These are phyloP conservation scores for Epiblema foenella DNA, from an alignment of 2,888 invertebrate genomes.

Conservation along the genomic window DNA sequence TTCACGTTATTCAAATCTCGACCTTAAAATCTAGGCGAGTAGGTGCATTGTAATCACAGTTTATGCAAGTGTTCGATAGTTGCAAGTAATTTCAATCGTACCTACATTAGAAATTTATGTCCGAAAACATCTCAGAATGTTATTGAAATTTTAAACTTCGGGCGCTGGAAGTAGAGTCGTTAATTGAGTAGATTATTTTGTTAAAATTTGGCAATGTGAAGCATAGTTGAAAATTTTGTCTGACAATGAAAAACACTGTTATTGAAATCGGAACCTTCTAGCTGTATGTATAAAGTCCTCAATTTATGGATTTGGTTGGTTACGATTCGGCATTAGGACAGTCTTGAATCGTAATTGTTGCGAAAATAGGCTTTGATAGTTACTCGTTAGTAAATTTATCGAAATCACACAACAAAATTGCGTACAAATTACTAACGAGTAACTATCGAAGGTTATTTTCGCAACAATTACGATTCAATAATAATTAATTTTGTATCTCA, in stretches of 20 bases:
- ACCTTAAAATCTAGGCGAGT: background rate
- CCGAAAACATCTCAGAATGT: background rate
- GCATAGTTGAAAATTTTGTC: background rate
- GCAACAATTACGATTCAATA: too few relatives aligned
- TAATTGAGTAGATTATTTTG: background rate
- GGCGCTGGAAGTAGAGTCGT: background rate
- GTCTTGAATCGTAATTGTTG: too few relatives aligned
- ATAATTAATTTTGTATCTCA: too few relatives aligned
- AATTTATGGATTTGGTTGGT: background rate
- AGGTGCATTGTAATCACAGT: background rate
- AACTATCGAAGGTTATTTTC: too few relatives aligned
- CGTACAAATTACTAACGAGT: too few relatives aligned
- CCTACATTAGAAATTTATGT: background rate
- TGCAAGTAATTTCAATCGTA: background rate
- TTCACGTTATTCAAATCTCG: background rate
- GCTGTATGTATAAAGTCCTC: background rate
- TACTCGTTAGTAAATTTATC: too few relatives aligned
- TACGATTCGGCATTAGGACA: background rate
- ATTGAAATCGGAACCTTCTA: background rate
- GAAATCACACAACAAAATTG: too few relatives aligned
- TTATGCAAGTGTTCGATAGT: background rate
- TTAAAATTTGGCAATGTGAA: background rate
- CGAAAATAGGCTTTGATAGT: background rate
- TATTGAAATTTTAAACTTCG: background rate
- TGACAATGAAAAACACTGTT: background rate